Conservation (phyloP, 2,888 invertebrate species). For the Petrolisthes cinctipes region DNA sequence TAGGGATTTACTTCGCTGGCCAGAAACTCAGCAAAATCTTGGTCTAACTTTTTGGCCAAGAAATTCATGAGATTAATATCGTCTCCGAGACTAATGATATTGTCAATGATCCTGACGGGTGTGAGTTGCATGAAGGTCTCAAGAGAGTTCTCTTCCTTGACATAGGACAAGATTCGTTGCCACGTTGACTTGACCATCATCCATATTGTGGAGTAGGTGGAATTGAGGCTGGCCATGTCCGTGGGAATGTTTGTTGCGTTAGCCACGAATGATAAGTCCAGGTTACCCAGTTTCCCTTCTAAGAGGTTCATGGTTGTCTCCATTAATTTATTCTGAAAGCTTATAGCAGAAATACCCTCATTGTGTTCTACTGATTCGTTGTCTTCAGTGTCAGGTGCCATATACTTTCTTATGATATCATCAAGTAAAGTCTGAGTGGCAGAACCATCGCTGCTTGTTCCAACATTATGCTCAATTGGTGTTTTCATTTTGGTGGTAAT, state of each 20-base stretch:
- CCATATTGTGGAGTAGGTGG: slow-evolving; percentile 30
- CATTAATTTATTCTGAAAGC: not conserved
- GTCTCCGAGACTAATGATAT: slow-evolving; percentile 43
- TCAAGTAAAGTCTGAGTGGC: not conserved
- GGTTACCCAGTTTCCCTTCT: not conserved
- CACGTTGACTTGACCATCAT: slow-evolving; percentile 45
- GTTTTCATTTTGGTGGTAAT: not conserved
- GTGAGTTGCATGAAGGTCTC: slow-evolving; percentile 33
- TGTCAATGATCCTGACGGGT: slow-evolving; percentile 42
- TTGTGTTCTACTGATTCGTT: too few relatives aligned
- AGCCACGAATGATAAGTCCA: not conserved
- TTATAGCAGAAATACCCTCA: not conserved
- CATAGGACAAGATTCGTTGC: slow-evolving; percentile 47
- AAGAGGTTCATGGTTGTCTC: not conserved
- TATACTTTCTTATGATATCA: too few relatives aligned
- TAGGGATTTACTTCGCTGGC: slow-evolving; percentile 31
- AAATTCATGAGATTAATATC: slow-evolving; percentile 44
- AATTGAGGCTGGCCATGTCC: not conserved
- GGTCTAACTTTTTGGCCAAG: slow-evolving; percentile 45
- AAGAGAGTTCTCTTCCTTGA: slow-evolving; percentile 40
- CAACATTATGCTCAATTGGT: not conserved
- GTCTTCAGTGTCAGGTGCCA: too few relatives aligned
- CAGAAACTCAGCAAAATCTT: slow-evolving; percentile 45
- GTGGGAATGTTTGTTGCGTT: not conserved
- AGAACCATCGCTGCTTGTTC: not conserved